These are phyloP conservation scores for Araneus ventricosus DNA, from an alignment of 1,140 invertebrate species.

Conservation along the genomic window DNA sequence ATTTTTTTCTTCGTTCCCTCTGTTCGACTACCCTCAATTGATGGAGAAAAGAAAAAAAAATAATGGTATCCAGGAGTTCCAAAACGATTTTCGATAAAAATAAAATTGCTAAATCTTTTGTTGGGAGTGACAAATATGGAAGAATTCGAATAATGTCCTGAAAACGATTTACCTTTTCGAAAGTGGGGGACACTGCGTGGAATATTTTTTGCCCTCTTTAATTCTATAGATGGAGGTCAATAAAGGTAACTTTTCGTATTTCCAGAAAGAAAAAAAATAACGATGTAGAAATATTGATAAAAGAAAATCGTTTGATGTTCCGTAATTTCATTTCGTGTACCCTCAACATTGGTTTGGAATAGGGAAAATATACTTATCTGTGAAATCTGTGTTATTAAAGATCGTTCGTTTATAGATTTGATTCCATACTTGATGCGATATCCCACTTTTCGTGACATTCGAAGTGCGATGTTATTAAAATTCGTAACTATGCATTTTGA, in stretches of 20 bases:
- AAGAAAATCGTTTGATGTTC: background rate
- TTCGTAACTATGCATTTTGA: background rate
- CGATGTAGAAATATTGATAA: conserved; percentile 25
- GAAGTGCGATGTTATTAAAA: conserved; percentile 10
- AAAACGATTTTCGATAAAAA: conserved; percentile 66
- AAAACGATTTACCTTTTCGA: conserved; percentile 20
- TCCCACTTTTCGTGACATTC: background rate
- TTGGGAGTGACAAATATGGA: conserved; percentile 41
- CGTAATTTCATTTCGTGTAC: background rate
- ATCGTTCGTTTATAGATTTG: background rate
- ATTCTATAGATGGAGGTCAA: conserved; percentile 13
- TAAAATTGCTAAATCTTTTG: conserved; percentile 42
- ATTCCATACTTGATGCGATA: background rate
- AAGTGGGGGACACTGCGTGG: background rate
- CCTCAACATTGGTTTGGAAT: background rate
- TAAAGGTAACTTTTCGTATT: conserved; percentile 24
- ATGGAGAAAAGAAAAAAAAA: background rate
- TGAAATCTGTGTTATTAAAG: background rate
- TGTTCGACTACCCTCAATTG: background rate
- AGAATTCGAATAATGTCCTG: conserved; percentile 23
- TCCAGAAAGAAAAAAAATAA: background rate
- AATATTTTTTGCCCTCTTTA: conserved; percentile 16
- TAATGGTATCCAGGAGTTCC: conserved; percentile 29
- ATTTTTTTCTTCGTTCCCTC: background rate
- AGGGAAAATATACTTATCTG: background rate